A percentile compares a stretch with the other conserved stretches of the same genome.
Conservation (phyloP, 2,888 invertebrate species). For the Embidobia sp. region DNA sequence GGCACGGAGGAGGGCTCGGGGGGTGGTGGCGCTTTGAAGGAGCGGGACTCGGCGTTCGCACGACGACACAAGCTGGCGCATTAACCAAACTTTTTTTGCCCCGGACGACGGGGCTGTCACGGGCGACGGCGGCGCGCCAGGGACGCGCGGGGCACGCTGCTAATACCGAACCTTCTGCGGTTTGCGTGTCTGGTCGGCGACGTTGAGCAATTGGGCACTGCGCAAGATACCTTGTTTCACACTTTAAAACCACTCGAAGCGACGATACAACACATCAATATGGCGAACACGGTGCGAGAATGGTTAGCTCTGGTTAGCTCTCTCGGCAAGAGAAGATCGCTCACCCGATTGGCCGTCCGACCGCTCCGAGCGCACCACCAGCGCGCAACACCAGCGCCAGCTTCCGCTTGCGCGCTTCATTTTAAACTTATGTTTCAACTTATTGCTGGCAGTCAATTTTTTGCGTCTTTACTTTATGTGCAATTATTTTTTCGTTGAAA, state of each 20-base stretch:
- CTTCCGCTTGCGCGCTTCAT: too few species aligned
- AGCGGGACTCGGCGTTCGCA: too few species aligned
- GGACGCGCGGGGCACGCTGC: slow-evolving; percentile 11
- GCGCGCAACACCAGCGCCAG: too few species aligned
- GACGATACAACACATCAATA: slow-evolving; percentile 82
- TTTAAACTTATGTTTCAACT: too few species aligned
- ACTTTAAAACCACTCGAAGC: slow-evolving; percentile 80
- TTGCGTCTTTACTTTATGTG: too few species aligned
- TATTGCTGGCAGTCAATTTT: too few species aligned
- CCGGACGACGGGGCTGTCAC: slow-evolving; percentile 38
- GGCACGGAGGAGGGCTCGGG: background rate
- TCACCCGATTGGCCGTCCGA: too few species aligned
- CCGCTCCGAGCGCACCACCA: too few species aligned
- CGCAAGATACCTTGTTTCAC: slow-evolving; percentile 79
- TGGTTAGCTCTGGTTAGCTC: too few species aligned
- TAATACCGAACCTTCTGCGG: slow-evolving; percentile 43
- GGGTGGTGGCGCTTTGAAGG: background rate
- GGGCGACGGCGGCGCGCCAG: slow-evolving; percentile 20
- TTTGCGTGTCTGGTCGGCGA: slow-evolving; percentile 20
- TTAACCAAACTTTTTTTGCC: slow-evolving; percentile 80
- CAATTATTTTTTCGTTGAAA: too few species aligned
- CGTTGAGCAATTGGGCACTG: slow-evolving; percentile 46
- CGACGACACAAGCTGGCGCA: slow-evolving; percentile 80
- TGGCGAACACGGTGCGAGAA: slow-evolving; percentile 75
- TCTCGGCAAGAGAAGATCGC: too few species aligned